Base-by-base conservation (phyloP, 2,797 vertebrate genomes). In the Nasua narica region DNA sequence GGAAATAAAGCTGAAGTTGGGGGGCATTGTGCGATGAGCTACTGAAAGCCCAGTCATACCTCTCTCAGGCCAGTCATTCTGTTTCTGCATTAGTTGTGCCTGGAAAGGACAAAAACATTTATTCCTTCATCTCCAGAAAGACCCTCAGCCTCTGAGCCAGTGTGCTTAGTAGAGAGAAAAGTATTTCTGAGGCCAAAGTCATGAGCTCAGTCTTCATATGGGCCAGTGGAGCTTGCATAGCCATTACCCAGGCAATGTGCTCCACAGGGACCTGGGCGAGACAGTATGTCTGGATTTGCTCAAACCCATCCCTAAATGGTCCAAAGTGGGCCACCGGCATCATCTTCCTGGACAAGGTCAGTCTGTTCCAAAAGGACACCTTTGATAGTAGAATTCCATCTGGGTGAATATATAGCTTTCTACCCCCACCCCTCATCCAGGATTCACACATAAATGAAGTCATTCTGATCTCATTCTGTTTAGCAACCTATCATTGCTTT, bases 251-350 rank as follows among this genome's bases (percentile, higher is more conserved):
- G 82, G 70, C 58, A 93, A 87, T 87, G 83, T 87, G 54, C 50
- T 98, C 97, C 88, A 46, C 27, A 40, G 97, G 96, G 96, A 98
- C 83, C 76, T 4, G 16, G 79, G 62, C 3, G 58, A 98, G 94
- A 98, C 96, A 95, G 88, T 93, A 87, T 91, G 91, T 98, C 97
- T 97, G 96, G 89, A 93, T 88, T 97, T 95, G 89, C 70, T 96
- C 78, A 91, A 91, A 93, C 69, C 46, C 91, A 97, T 87, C 91
- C 88, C 89, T 77, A 78, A 76, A 87, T 43, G 95, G 78, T 97
- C 86, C 94, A 96, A 91, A 97, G 78, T 94, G 83, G 92, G 82
- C 67, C 86, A 94, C 72, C 48, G 10, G 76, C 94, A 95, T 96
- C 89, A 91, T 95, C 89, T 95, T 96, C 92, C 84, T 96, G 92